A percentile compares a stretch with the other conserved stretches of the same genome.
Evolutionary conservation across 2,888 invertebrate species (phyloP).

Genomic region (Heliconius erato): DNA sequence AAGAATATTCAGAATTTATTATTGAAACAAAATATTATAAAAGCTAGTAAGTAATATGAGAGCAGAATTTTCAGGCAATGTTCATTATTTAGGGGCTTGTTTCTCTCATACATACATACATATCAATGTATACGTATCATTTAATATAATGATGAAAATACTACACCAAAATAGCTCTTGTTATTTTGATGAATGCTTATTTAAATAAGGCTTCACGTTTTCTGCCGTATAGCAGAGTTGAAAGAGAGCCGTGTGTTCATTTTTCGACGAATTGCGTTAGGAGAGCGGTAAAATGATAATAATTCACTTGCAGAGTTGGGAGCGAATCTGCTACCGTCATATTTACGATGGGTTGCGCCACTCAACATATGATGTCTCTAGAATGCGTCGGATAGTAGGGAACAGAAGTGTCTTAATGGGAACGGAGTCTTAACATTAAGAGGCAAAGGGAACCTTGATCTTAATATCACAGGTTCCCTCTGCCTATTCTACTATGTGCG

Average conservation of each 20-base stretch:
- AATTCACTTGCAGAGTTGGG: no score
- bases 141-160: background rate
- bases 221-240: background rate
- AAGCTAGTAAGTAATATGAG: constrained; percentile 32
- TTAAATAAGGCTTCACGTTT: background rate
- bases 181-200: background rate
- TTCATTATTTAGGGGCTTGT: constrained; percentile 7
- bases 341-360: no score
- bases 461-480: no score
- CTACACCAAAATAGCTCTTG: background rate
- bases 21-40: constrained; percentile 40
- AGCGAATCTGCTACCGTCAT: no score
- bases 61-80: constrained; percentile 15
- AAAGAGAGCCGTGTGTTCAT: no score
- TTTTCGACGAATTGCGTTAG: background rate
- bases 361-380: no score
- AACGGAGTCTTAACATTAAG: no score
- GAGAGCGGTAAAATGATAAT: no score
- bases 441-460: no score
- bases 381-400: no score
- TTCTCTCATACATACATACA: background rate
- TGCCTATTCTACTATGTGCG: no score
- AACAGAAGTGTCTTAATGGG: no score
- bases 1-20: constrained; percentile 41
- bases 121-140: background rate